Percentiles rank a stretch among this genome's conserved stretches.
Conservation (phyloP, 2,113 vertebrate genomes). For the Hypocryptadius cinnamomeus region DNA sequence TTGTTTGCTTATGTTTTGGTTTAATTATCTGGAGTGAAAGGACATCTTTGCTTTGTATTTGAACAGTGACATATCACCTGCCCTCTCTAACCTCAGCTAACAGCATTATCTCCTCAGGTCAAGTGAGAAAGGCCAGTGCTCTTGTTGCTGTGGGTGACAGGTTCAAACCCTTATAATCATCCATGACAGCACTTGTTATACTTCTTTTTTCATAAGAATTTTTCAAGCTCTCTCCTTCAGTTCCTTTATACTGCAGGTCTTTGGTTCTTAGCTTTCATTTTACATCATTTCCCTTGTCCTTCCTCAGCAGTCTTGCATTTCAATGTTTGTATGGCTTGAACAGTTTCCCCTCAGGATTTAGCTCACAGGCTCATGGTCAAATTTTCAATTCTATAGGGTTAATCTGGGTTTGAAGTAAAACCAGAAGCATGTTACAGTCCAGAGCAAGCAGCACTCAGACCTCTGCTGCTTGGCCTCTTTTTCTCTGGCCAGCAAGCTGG, state of each 20-base stretch:
- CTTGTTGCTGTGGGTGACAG: conserved; percentile 27
- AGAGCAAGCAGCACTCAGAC: background rate
- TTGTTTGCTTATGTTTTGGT: conserved; percentile 2
- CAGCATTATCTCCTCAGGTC: conserved; percentile 22
- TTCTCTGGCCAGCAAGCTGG: background rate
- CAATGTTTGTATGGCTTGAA: background rate
- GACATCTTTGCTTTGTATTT: conserved; percentile 38
- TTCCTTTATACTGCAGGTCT: background rate
- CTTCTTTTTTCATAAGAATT: background rate
- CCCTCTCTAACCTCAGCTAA: conserved; percentile 24
- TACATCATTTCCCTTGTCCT: background rate
- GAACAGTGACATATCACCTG: background rate
- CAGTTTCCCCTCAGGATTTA: background rate
- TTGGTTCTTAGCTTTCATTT: background rate
- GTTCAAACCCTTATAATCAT: conserved; percentile 46
- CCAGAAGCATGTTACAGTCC: background rate
- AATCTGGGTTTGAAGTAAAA: background rate
- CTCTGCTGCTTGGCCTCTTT: background rate
- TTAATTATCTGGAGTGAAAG: conserved; percentile 40
- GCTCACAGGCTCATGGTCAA: background rate
- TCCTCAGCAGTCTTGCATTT: background rate
- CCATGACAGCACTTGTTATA: conserved; percentile 3
- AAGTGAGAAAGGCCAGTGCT: conserved; percentile 13
- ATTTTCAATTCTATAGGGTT: background rate
- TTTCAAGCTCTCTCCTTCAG: background rate